Evolutionary conservation across 2,888 invertebrate species (phyloP), one percentile per base, ranked within the genome.

Genomic region (Ethmia dodecea): DNA sequence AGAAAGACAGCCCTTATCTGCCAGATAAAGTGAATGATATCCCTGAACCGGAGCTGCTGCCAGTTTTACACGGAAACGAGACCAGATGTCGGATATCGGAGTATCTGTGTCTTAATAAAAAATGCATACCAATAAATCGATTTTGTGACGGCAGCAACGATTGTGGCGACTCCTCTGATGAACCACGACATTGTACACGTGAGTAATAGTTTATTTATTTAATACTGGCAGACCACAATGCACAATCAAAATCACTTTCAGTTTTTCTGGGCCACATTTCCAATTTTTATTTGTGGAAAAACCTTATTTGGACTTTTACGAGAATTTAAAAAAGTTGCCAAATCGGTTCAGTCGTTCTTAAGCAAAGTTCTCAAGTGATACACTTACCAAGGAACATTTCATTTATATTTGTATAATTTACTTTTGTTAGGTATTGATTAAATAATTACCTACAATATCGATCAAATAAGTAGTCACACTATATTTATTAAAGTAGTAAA

Each of bases 101-200:
- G 65, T 91, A 91, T 67, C 80, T 88, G 47, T 93, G 93, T 62
- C 73, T 81, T 37, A 92, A 91, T 72, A 90, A 90, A 49, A 88
- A 88, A 53, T 92, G 92, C 62, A 81, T 93, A 42, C 86, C 87
- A 24, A 87, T 92, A 49, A 94, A 93, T 76, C 89, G 90, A 67
- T 94, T 89, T 70, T 94, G 94, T 75, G 93, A 94, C 68, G 92
- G 91, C 47, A 86, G 89, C 47, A 92, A 94, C 69, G 93, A 95
- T 64, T 94, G 94, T 58, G 93, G 93, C 0, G 94, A 94, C 64
- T 89, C 90, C 3, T 91, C 93, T 15, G 94, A 94, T 63, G 94
- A 94, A 62, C 93, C 93, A 11, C 87, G 93, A 55, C 92, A 92
- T 75, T 94, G 94, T 65, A 92, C 94, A 71, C 92, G 94, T 94